Conservation (phyloP, 2,113 vertebrate species). For the Oriolus oriolus region DNA sequence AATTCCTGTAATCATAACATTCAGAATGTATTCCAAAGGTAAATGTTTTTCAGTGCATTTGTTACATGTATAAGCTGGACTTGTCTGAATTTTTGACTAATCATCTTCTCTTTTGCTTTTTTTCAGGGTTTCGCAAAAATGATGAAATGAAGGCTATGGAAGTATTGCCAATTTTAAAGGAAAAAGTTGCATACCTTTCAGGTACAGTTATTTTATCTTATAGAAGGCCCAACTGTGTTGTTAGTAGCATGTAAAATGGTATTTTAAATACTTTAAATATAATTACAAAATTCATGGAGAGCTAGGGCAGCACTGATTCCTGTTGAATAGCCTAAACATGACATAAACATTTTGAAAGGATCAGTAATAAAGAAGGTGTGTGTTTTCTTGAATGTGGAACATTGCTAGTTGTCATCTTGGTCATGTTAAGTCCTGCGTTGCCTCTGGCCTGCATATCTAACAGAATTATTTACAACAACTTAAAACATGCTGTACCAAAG, state of each 20-base stretch:
- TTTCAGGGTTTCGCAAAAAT: conserved; percentile 94
- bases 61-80: neutral
- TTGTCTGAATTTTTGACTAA: neutral
- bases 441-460: neutral
- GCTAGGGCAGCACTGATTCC: neutral
- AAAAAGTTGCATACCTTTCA: conserved; percentile 96
- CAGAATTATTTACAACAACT: neutral
- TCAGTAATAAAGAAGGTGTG: neutral
- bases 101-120: neutral
- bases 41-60: neutral
- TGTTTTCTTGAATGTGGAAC: neutral
- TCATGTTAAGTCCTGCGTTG: neutral
- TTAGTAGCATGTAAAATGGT: neutral
- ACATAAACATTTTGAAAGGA: neutral
- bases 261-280: neutral
- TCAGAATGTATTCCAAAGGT: neutral
- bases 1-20: neutral
- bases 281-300: neutral
- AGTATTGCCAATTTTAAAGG: conserved; percentile 94
- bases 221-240: neutral
- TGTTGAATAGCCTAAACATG: neutral
- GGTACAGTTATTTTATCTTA: conserved; percentile 71
- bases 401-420: neutral
- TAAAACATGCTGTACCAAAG: neutral
- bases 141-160: conserved; percentile 98